Evolutionary conservation across 2,888 invertebrate genomes (phyloP).

Genomic region (Xestia xanthographa): DNA sequence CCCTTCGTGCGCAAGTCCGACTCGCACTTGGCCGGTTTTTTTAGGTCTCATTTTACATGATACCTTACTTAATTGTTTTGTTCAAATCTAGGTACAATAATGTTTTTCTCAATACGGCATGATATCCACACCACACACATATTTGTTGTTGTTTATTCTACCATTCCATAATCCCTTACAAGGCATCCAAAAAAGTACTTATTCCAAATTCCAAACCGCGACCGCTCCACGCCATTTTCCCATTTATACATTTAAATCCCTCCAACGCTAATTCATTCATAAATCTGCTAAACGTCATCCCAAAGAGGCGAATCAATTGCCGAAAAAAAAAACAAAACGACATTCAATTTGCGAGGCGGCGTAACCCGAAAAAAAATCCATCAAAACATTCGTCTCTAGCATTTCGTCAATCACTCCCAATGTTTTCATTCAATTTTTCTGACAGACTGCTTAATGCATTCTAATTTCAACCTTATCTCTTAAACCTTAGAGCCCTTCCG

Average conservation of each 20-base stretch:
- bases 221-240: constrained; percentile 11
- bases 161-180: background rate
- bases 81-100: background rate
- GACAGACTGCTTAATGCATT: constrained; percentile 52
- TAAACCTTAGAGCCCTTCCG: constrained; percentile 1
- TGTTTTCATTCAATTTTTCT: constrained; percentile 75
- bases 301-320: constrained; percentile 55
- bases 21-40: too few relatives aligned
- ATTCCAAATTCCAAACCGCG: background rate
- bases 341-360: constrained; percentile 65
- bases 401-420: constrained; percentile 72
- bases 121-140: background rate
- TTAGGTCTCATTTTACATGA: background rate
- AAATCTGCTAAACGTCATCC: constrained; percentile 58
- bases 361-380: constrained; percentile 64
- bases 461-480: constrained; percentile 36
- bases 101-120: background rate
- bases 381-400: constrained; percentile 71
- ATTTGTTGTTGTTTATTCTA: background rate
- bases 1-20: too few relatives aligned
- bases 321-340: constrained; percentile 58
- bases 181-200: background rate
- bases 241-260: constrained; percentile 27
- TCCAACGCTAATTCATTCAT: constrained; percentile 52
- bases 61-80: background rate